Evolutionary conservation across 2,888 invertebrate species (phyloP).

Genomic region (Scrobipalpa costella): DNA sequence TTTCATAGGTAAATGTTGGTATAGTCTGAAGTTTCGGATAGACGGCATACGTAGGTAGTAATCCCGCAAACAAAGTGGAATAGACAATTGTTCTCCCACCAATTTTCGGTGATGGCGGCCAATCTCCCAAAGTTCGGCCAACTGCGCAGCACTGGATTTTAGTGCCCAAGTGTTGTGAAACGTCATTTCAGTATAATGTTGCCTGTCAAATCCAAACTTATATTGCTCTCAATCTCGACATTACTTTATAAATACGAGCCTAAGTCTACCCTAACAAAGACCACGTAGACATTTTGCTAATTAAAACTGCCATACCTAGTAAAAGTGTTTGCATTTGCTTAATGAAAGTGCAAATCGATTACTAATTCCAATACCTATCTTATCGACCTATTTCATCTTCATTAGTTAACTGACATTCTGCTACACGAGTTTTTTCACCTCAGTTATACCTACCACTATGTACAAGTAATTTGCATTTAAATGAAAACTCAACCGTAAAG

Average conservation of each 20-base stretch:
- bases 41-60: neutral
- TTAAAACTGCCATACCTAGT: neutral
- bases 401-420: too few relatives aligned
- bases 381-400: neutral
- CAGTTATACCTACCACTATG: neutral
- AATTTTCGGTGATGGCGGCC: too few relatives aligned
- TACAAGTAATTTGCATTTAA: neutral
- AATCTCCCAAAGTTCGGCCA: too few relatives aligned
- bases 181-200: too few relatives aligned
- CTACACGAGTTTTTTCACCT: neutral
- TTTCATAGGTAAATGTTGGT: conserved; percentile 4
- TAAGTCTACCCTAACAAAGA: neutral
- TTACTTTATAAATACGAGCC: too few relatives aligned
- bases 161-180: too few relatives aligned
- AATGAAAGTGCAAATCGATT: conserved; percentile 5
- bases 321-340: neutral
- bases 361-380: neutral
- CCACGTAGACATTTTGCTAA: neutral
- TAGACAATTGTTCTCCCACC: neutral
- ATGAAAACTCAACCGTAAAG: neutral
- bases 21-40: neutral
- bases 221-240: too few relatives aligned
- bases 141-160: too few relatives aligned
- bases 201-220: too few relatives aligned
- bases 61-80: neutral